Conservation (phyloP, 1,140 invertebrate genomes). For the Drosophila simulans region DNA sequence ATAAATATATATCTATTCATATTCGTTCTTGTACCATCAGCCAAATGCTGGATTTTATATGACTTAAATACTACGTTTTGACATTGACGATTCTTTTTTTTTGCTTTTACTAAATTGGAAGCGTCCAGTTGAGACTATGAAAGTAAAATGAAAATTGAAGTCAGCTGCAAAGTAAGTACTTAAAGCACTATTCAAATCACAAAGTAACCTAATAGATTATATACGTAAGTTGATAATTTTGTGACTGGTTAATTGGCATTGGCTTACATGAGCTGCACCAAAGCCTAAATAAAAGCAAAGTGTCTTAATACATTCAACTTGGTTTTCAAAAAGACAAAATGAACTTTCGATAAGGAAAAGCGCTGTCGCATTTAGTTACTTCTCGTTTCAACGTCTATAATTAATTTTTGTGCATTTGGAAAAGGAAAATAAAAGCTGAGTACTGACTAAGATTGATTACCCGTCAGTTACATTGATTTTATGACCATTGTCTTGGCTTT, state of each 20-base stretch:
- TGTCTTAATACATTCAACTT: slow-evolving; percentile 36
- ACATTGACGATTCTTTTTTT: slow-evolving; percentile 45
- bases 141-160: slow-evolving; percentile 42
- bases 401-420: slow-evolving; percentile 41
- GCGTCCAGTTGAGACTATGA: slow-evolving; percentile 44
- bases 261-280: neutral
- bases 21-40: slow-evolving; percentile 61
- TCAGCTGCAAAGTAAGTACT: slow-evolving; percentile 71
- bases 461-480: slow-evolving; percentile 35
- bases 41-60: slow-evolving; percentile 36
- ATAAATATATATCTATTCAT: slow-evolving; percentile 68
- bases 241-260: slow-evolving; percentile 4
- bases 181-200: slow-evolving; percentile 78
- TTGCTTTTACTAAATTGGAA: slow-evolving; percentile 58
- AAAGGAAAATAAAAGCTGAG: slow-evolving; percentile 6
- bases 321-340: slow-evolving; percentile 28
- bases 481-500: slow-evolving; percentile 44
- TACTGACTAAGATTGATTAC: slow-evolving; percentile 28
- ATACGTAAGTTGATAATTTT: slow-evolving; percentile 43
- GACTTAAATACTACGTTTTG: slow-evolving; percentile 38
- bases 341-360: slow-evolving; percentile 22
- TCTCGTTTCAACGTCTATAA: slow-evolving; percentile 22
- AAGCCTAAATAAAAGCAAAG: slow-evolving; percentile 29
- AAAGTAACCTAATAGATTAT: slow-evolving; percentile 76
- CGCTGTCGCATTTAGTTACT: slow-evolving; percentile 26